Conservation (phyloP, 2,113 vertebrate species). For the Butorides virescens region DNA sequence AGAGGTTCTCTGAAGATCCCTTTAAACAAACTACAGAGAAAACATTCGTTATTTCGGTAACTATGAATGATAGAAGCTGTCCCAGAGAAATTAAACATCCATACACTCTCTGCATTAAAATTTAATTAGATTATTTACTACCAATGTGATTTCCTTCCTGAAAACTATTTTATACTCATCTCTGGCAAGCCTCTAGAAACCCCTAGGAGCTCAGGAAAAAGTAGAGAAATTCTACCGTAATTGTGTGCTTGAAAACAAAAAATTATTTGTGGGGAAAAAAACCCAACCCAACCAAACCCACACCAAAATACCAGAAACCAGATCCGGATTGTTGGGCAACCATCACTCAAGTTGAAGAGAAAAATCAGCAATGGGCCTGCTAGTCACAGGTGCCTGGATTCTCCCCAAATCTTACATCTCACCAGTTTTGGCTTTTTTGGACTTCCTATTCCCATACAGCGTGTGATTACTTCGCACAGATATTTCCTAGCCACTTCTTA, state of each 20-base stretch:
- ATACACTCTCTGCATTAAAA: background rate
- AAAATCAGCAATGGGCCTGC: background rate
- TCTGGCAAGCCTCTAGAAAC: background rate
- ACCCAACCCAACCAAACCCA: background rate
- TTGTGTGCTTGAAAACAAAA: background rate
- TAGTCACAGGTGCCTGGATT: background rate
- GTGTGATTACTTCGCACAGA: background rate
- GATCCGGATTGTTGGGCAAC: background rate
- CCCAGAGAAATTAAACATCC: background rate
- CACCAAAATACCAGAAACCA: background rate
- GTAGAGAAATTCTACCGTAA: background rate
- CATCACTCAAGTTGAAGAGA: background rate
- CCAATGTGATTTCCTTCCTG: background rate
- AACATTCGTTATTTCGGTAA: slow-evolving; percentile 5
- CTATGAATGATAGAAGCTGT: background rate
- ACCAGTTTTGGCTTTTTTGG: background rate
- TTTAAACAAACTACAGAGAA: slow-evolving; percentile 34
- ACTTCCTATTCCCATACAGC: background rate
- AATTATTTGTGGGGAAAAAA: too few relatives aligned
- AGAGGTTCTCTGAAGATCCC: slow-evolving; percentile 23
- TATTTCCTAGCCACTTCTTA: background rate
- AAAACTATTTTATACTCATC: background rate
- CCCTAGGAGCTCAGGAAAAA: background rate
- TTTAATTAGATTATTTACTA: slow-evolving; percentile 14
- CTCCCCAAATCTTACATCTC: background rate